These are phyloP conservation scores for Lonchura striata DNA, from an alignment of 2,113 vertebrate genomes.

Conservation along the genomic window DNA sequence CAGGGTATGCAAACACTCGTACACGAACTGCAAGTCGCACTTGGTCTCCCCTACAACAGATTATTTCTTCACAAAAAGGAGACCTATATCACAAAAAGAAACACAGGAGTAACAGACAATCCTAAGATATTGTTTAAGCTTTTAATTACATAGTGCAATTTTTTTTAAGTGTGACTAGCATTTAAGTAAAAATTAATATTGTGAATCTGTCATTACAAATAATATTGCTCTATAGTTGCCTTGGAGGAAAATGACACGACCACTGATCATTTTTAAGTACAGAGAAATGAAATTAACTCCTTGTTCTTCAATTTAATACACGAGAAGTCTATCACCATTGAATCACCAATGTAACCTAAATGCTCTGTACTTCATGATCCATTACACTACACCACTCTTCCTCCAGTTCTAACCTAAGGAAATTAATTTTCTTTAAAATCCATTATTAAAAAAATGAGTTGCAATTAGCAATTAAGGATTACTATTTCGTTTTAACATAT, in stretches of 20 bases:
- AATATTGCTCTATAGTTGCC: neutral
- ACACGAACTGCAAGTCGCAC: conserved; percentile 92
- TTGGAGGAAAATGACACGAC: neutral
- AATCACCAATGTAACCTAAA: neutral
- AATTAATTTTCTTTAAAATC: neutral
- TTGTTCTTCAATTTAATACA: neutral
- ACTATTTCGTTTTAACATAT: neutral
- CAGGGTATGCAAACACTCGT: conserved; percentile 90
- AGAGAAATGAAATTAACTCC: neutral
- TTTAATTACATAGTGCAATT: neutral
- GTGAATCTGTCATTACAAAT: neutral
- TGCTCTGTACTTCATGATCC: neutral
- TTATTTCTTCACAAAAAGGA: conserved; percentile 92
- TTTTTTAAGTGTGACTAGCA: neutral
- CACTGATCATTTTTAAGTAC: neutral
- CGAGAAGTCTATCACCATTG: neutral
- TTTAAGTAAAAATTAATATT: neutral
- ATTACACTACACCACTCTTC: neutral
- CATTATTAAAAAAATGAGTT: neutral
- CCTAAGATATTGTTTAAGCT: neutral
- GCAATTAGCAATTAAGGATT: neutral
- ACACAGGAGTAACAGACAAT: neutral
- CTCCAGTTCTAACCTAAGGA: neutral
- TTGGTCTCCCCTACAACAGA: conserved; percentile 93
- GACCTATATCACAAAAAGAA: conserved; percentile 76